Base-by-base conservation (phyloP, 1,140 invertebrate genomes). In the Cardiocondyla obscurior region DNA sequence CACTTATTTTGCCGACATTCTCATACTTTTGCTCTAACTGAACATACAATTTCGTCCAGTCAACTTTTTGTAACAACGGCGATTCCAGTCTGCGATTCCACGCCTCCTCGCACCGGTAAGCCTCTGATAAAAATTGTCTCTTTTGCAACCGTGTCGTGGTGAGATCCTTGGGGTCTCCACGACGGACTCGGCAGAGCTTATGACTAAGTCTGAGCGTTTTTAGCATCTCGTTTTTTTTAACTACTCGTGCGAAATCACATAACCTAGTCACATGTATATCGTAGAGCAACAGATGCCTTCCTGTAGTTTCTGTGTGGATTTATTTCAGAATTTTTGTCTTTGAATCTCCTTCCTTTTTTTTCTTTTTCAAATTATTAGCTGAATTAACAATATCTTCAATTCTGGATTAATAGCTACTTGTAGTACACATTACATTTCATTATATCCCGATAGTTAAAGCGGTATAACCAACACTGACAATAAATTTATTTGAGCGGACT, bases 41-140 rank as follows among this genome's bases (percentile, higher is more conserved):
- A 85, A 95, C 92, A 88, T 95, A 97, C 62, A 97, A 94, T 69
- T 96, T 94, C 53, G 95, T 93, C 25, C 95, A 57, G 70, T 96
- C 95, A 10, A 97, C 92, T 93, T 96, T 96, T 84, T 95, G 93
- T 1, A 97, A 83, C 39, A 97, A 81, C 0, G 96, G 92, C 4
- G 94, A 94, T n/a, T 95, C 91, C 1, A 96, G 91, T 81, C 96
- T 92, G 28, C 92, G 90, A 81, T 95, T 95, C 97, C 97, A 97
- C 70, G 94, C 94, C 73, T 96, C 95, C 39, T 94, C 92, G 87
- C 96, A 97, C 83, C 94, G 92, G 91, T 97, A 97, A 4, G 96
- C 94, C 85, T 96, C 95, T 0, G 96, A 96, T 44, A 97, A 86
- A 91, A 95, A 96, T 3, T 92, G 94, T 84, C 93, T 89, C 28